These are phyloP conservation scores for Sebastes taczanowskii DNA, from an alignment of 2,797 vertebrate species.

Conservation along the genomic window DNA sequence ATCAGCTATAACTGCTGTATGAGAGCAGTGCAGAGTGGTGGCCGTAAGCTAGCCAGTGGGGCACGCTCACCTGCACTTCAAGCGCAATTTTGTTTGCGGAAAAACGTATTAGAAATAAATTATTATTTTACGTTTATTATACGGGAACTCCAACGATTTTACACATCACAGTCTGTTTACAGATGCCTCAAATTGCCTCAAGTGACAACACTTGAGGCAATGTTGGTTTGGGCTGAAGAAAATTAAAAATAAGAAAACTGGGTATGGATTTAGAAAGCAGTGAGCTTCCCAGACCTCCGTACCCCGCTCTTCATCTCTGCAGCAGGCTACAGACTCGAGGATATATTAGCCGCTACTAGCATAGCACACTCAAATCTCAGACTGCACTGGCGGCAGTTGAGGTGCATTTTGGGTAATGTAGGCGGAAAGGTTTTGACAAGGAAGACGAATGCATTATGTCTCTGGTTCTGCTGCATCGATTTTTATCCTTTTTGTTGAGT, in stretches of 20 bases:
- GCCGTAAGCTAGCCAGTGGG: background rate
- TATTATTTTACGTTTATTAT: background rate
- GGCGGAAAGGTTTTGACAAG: background rate
- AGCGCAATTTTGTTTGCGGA: background rate
- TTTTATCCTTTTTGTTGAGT: background rate
- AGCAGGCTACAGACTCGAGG: background rate
- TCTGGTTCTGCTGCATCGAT: background rate
- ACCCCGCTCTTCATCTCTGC: background rate
- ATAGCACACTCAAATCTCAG: background rate
- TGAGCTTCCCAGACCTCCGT: background rate
- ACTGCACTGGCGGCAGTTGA: background rate
- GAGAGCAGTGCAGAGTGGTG: background rate
- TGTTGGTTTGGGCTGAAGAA: background rate
- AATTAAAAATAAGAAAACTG: too few species aligned
- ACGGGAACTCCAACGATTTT: background rate
- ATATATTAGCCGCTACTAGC: background rate
- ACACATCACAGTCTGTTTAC: background rate
- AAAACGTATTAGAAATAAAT: background rate
- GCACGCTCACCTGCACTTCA: too few species aligned
- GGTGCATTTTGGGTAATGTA: background rate
- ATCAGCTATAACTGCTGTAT: background rate
- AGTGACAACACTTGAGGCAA: background rate
- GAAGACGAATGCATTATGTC: too few species aligned
- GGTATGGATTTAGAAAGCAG: background rate
- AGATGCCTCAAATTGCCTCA: background rate